phyloP scores from a whole-genome alignment of 2,888 invertebrate species.

The Erpobdella octoculata region DNA sequence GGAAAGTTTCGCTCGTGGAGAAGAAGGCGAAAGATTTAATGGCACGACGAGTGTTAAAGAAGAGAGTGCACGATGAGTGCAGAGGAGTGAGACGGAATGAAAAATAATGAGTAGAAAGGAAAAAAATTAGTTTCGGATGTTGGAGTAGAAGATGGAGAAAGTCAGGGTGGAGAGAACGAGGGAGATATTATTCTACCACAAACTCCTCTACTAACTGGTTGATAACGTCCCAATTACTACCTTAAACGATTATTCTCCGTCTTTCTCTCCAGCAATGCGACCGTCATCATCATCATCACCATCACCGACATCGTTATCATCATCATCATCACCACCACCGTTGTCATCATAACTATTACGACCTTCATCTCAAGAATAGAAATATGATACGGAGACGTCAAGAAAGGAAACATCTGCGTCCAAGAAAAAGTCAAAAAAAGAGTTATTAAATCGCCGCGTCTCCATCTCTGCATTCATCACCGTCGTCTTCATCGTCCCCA shows the following conservation, averaged over 20 bases:
- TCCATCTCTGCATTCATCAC: background rate
- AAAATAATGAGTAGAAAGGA: background rate
- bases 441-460: background rate
- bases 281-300: background rate
- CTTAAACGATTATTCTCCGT: too few relatives aligned
- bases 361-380: conserved; percentile 2
- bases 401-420: background rate
- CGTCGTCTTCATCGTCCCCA: background rate
- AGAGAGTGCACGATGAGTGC: background rate
- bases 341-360: background rate
- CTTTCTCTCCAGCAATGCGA: background rate
- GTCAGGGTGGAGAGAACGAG: too few relatives aligned
- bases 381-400: background rate
- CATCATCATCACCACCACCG: conserved; percentile 8
- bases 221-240: background rate
- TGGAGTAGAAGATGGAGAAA: background rate
- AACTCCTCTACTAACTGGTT: background rate
- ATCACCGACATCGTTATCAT: background rate
- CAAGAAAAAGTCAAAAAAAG: background rate
- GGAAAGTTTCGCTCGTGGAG: background rate
- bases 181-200: too few relatives aligned
- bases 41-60: conserved; percentile 5
- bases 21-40: conserved; percentile 5
- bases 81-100: background rate
- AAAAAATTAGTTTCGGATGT: background rate